A percentile compares a stretch with the other conserved stretches of the same genome.
These are phyloP conservation scores for Pelobates cultripes DNA, from an alignment of 2,797 vertebrate species.

Conservation along the genomic window DNA sequence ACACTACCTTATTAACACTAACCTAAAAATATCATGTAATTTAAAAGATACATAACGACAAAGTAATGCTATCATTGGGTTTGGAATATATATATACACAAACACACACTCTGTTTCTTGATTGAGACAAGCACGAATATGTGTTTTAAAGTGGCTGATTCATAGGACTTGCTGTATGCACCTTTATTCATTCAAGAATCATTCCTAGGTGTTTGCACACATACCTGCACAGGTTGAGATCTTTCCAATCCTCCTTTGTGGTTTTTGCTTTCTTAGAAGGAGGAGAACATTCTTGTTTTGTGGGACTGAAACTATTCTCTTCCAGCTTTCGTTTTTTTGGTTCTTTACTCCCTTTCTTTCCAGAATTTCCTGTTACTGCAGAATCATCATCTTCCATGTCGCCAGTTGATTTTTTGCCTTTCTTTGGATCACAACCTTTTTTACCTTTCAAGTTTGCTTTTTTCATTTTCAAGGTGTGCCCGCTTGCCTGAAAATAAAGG, in stretches of 20 bases:
- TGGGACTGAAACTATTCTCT: slow-evolving; percentile 74
- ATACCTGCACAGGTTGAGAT: slow-evolving; percentile 93
- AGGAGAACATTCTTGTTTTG: slow-evolving; percentile 84
- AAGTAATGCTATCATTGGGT: no score
- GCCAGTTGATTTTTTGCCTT: slow-evolving; percentile 77
- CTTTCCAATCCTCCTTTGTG: slow-evolving; percentile 88
- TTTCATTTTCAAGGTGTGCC: slow-evolving; percentile 83
- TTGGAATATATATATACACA: no score
- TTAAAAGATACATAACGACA: no score
- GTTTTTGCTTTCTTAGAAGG: slow-evolving; percentile 89
- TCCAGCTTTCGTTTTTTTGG: slow-evolving; percentile 87
- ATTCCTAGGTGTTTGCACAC: background rate
- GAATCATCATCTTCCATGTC: slow-evolving; percentile 86
- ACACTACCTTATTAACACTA: no score
- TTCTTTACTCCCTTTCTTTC: slow-evolving; percentile 87
- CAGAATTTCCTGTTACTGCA: slow-evolving; percentile 79
- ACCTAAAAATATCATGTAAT: no score
- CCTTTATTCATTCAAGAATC: no score
- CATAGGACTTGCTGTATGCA: no score
- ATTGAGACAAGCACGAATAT: no score
- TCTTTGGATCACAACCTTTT: slow-evolving; percentile 83
- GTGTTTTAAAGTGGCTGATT: no score
- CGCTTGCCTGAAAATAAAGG: slow-evolving; percentile 82
- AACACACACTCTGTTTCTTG: no score
- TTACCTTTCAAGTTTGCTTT: slow-evolving; percentile 85